phyloP scores from a whole-genome alignment of 1,140 invertebrate genomes.

The Bombus picipes region DNA sequence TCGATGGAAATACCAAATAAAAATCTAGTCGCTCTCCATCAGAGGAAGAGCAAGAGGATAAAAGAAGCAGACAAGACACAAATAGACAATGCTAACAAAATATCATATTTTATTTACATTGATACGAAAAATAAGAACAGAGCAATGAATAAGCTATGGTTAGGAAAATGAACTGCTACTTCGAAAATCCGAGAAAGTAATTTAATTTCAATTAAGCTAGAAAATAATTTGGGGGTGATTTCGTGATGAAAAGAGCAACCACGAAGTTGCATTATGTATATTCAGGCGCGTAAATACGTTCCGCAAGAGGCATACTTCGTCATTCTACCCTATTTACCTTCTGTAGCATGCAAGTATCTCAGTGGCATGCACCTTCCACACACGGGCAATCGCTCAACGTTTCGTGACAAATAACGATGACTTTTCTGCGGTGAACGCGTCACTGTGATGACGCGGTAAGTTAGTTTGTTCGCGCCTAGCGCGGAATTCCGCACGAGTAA shows the following conservation, averaged over 20 bases:
- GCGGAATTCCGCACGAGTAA: constrained; percentile 16
- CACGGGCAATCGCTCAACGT: constrained; percentile 56
- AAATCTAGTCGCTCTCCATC: not conserved
- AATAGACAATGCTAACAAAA: not conserved
- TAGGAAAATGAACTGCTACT: not conserved
- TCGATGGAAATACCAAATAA: too few species aligned
- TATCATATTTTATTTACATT: not conserved
- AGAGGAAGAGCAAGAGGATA: not conserved
- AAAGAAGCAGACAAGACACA: not conserved
- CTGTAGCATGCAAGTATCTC: constrained; percentile 26
- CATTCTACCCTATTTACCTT: constrained; percentile 63
- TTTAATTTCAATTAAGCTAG: not conserved
- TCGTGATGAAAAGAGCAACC: constrained; percentile 23
- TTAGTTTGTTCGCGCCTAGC: constrained; percentile 7
- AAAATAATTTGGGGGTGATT: constrained; percentile 54
- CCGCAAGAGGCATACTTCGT: constrained; percentile 57
- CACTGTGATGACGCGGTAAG: not conserved
- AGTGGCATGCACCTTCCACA: constrained; percentile 22
- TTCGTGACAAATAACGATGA: constrained; percentile 59
- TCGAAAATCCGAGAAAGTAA: not conserved
- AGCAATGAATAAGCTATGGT: not conserved
- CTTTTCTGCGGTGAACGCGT: constrained; percentile 37
- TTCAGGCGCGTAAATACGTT: constrained; percentile 62
- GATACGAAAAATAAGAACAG: not conserved
- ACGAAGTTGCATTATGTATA: constrained; percentile 56